Base-by-base conservation (phyloP, 2,113 vertebrate species). In the Phylloscopus trochiloides region DNA sequence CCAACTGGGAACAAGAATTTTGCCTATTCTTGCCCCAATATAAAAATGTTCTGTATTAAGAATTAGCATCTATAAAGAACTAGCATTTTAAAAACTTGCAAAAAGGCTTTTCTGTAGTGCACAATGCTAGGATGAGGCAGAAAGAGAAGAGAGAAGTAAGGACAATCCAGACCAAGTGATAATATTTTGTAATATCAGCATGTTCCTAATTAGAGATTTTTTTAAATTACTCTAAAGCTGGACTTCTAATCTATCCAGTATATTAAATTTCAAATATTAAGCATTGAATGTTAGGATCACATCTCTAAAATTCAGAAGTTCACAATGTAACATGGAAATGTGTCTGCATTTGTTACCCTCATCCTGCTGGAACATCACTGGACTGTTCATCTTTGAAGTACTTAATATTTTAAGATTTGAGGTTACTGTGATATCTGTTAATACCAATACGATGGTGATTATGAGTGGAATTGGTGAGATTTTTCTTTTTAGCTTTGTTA, bases 401-500 rank as follows among this genome's bases (percentile, higher is more conserved):
- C 10, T n/a, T 51, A 43, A 32, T 43, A 51, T 38, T 62, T 54
- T 42, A 67, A 62, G 12, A 75, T 79, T 55, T 88, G 58, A 48
- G 31, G 21, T 36, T 26, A 20, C 7, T 28, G 18, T 50, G 24
- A 7, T 65, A 20, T 55, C 68, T 80, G 12, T 80, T 89, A 59
- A 52, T 84, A 63, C 9, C 19, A n/a, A 75, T 34, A 47, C 0
- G 0, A 18, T 47, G 3, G 28, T 1, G 1, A 51, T 83, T 62
- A 72, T 16, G 14, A 36, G 6, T 15, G 19, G 12, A 58, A 36
- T 24, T 83, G 7, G 9, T 85, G 34, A 74, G 17, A 43, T 24
- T 57, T 84, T 84, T 26, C 40, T 28, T 67, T 15, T 65, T 40
- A 20, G 13, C 6, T 90, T 61, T 74, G 5, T 88, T 72, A 11